Evolutionary conservation across 30 jellyfish, hydroid and myxozoan species (phyloP), one percentile per base, ranked within the genome.

Genomic region (Clytia hemisphaerica): DNA sequence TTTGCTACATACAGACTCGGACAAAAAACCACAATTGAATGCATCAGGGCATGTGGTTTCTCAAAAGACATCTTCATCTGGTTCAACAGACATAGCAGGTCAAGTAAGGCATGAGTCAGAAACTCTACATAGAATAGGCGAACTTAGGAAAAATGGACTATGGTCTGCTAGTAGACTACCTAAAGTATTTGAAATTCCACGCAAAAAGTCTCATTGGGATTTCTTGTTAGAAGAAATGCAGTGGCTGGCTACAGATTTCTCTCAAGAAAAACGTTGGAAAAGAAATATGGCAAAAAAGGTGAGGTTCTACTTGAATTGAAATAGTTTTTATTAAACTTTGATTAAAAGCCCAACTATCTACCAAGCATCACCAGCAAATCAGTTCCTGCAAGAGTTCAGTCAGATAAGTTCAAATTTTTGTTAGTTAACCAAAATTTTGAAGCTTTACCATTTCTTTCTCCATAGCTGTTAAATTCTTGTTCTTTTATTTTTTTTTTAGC

Each of bases 81-180:
- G 25, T 58, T 46, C 51, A 14, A 31, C 5, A 60, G 93, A 88
- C 47, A 88, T 88, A n/a, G 97, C 84, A 5, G 65, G 77, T 68
- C 97, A 88, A 67, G 97, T 92, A 35, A 77, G 92, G 30, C 92
- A 70, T 16, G 97, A 88, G 67, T 80, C 93, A 40, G 97, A 88
- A 0, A 75, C 76, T 14, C 53, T 88, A 71, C 86, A 79, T 18
- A 58, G 78, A 21, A 77, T 88, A 9, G 84, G 93, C 4, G 94
- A 88, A 50, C 72, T 88, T 47, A 36, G 97, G 55, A 80, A 69
- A 72, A 68, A 78, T 27, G 97, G 97, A 14, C 80, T 88, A 12
- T 88, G 97, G 97, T 77, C 97, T 25, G 92, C 93, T 10, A 88
- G 94, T 57, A 78, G 97, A 40, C 84, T 88, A 45, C 97, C 97